These are phyloP conservation scores for Gymnocheta viridis DNA, from an alignment of 2,888 invertebrate genomes.

Conservation along the genomic window DNA sequence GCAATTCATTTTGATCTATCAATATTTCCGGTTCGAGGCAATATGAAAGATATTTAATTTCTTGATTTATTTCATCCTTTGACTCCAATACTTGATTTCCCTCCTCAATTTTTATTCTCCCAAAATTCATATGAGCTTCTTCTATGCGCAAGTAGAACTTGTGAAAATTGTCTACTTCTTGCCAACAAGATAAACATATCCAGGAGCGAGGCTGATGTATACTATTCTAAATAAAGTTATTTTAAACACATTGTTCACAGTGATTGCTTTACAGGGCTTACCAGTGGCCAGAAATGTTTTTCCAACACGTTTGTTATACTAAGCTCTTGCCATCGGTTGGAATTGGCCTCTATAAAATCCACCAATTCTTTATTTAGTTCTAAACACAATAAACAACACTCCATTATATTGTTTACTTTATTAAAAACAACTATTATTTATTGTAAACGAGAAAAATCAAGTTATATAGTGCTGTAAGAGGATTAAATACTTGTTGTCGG, in stretches of 20 bases:
- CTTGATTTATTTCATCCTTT: not conserved
- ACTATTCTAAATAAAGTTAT: slow-evolving; percentile 36
- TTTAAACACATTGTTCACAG: not conserved
- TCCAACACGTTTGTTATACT: slow-evolving; percentile 37
- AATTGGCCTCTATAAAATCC: slow-evolving; percentile 9
- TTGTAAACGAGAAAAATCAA: not conserved
- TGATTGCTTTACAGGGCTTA: not conserved
- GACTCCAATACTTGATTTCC: not conserved
- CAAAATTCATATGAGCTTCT: slow-evolving; percentile 72
- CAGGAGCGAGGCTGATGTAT: slow-evolving; percentile 29
- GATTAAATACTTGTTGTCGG: not conserved
- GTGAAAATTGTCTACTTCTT: slow-evolving; percentile 73
- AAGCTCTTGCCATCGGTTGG: slow-evolving; percentile 37
- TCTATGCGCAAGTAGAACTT: slow-evolving; percentile 74
- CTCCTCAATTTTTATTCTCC: slow-evolving; percentile 70
- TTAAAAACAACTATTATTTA: not conserved
- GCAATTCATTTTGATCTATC: slow-evolving; percentile 7
- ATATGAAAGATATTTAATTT: slow-evolving; percentile 4
- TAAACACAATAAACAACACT: slow-evolving; percentile 52
- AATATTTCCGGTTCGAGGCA: slow-evolving; percentile 30
- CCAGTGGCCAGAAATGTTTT: slow-evolving; percentile 61
- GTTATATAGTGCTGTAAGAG: not conserved
- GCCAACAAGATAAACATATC: slow-evolving; percentile 76
- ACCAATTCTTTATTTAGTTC: slow-evolving; percentile 16
- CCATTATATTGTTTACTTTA: slow-evolving; percentile 23